Percentiles rank a stretch among this genome's conserved stretches.
These are phyloP conservation scores for Ostrea edulis DNA, from an alignment of 1,140 invertebrate genomes.

Conservation along the genomic window DNA sequence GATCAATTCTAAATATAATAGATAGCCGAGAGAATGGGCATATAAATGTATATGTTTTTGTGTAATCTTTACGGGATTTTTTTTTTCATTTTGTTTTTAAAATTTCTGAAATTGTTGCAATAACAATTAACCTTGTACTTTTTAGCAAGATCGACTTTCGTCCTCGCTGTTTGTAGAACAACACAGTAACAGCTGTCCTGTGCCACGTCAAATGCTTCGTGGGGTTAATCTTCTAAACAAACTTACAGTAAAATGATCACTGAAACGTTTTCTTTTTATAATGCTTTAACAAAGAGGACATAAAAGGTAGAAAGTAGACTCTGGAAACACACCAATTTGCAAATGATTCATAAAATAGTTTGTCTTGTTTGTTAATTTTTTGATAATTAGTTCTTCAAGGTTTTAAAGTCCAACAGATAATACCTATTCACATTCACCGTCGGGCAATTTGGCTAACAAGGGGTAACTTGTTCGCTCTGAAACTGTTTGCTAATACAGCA, in stretches of 20 bases:
- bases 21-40: too few relatives aligned
- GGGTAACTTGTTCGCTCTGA: too few relatives aligned
- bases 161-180: not conserved
- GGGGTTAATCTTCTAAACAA: slow-evolving; percentile 7
- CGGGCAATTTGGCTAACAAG: too few relatives aligned
- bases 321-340: not conserved
- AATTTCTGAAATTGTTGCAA: too few relatives aligned
- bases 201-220: not conserved
- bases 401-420: not conserved
- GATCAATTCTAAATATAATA: too few relatives aligned
- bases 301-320: not conserved
- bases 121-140: not conserved
- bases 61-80: too few relatives aligned
- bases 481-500: too few relatives aligned
- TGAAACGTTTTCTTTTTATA: slow-evolving; percentile 8
- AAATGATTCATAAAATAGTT: not conserved
- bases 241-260: slow-evolving; percentile 35
- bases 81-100: too few relatives aligned
- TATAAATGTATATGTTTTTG: too few relatives aligned
- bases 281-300: slow-evolving; percentile 1
- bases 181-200: not conserved
- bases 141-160: not conserved
- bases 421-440: too few relatives aligned
- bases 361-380: slow-evolving; percentile 7
- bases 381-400: not conserved